Conservation (phyloP, 2,113 vertebrate genomes). For the Panthera tigris region DNA sequence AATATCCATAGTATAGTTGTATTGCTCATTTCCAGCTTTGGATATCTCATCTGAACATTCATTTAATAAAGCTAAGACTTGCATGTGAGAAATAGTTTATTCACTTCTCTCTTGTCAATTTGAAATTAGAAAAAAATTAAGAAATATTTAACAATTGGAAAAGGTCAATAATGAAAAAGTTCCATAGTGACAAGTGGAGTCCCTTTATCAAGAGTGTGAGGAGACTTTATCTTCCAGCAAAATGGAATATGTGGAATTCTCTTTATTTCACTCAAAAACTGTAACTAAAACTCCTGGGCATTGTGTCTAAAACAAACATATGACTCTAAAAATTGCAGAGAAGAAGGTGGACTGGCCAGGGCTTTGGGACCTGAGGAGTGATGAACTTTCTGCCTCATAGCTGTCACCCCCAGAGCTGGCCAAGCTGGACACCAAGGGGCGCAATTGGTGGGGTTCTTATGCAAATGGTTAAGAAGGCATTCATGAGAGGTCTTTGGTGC, state of each 20-base stretch:
- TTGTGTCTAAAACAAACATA: background rate
- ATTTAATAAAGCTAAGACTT: background rate
- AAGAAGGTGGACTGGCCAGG: too few relatives aligned
- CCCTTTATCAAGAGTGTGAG: background rate
- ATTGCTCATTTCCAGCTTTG: background rate
- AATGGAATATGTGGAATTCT: background rate
- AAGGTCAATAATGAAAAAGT: background rate
- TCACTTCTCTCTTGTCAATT: background rate
- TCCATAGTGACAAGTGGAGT: background rate
- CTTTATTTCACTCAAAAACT: background rate
- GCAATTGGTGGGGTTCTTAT: background rate
- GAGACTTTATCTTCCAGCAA: background rate
- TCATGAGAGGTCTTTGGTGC: background rate
- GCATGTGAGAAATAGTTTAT: background rate
- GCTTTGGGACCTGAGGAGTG: background rate
- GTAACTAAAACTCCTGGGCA: background rate
- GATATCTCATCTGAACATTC: background rate
- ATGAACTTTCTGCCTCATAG: background rate
- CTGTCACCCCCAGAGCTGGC: background rate
- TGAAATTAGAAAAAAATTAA: background rate
- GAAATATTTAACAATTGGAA: background rate
- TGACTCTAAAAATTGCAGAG: background rate
- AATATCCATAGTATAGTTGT: background rate
- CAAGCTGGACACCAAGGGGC: fast-evolving
- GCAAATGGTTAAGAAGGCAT: too few relatives aligned